A percentile compares a stretch with the other conserved stretches of the same genome.
These are phyloP conservation scores for Diabrotica balteata DNA, from an alignment of 2,888 invertebrate species.

Conservation along the genomic window DNA sequence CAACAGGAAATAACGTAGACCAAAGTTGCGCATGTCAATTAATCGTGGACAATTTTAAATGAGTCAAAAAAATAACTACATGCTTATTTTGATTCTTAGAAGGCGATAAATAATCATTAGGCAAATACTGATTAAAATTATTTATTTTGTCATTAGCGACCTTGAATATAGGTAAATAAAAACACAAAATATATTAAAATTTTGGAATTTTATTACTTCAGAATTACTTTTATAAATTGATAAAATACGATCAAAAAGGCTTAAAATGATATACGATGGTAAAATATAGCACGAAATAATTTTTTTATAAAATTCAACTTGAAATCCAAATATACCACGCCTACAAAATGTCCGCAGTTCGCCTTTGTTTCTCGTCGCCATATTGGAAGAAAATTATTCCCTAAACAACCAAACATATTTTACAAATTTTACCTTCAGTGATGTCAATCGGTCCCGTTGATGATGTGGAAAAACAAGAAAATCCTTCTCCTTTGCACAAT, in stretches of 20 bases:
- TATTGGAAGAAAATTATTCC: constrained; percentile 56
- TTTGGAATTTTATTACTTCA: constrained; percentile 33
- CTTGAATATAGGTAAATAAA: constrained; percentile 49
- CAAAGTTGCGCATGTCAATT: constrained; percentile 29
- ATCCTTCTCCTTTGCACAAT: constrained; percentile 55
- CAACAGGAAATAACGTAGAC: constrained; percentile 12
- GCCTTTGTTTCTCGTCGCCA: constrained; percentile 58
- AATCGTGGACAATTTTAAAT: constrained; percentile 7
- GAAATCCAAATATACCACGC: constrained; percentile 54
- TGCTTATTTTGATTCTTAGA: constrained; percentile 8
- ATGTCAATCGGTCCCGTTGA: constrained; percentile 53
- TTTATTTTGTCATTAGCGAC: constrained; percentile 33
- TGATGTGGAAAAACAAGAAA: constrained; percentile 55
- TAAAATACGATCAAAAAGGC: constrained; percentile 8
- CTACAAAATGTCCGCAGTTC: constrained; percentile 60
- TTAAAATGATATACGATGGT: background rate
- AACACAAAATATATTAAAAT: constrained; percentile 41
- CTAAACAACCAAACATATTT: constrained; percentile 60
- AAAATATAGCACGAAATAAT: constrained; percentile 11
- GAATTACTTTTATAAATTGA: constrained; percentile 27
- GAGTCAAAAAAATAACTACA: constrained; percentile 9
- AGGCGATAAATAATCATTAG: constrained; percentile 21
- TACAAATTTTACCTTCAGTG: constrained; percentile 60
- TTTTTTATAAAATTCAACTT: constrained; percentile 38
- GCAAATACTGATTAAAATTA: constrained; percentile 20